Evolutionary conservation across 2,113 vertebrate species (phyloP).

Genomic region (Pipra filicauda): DNA sequence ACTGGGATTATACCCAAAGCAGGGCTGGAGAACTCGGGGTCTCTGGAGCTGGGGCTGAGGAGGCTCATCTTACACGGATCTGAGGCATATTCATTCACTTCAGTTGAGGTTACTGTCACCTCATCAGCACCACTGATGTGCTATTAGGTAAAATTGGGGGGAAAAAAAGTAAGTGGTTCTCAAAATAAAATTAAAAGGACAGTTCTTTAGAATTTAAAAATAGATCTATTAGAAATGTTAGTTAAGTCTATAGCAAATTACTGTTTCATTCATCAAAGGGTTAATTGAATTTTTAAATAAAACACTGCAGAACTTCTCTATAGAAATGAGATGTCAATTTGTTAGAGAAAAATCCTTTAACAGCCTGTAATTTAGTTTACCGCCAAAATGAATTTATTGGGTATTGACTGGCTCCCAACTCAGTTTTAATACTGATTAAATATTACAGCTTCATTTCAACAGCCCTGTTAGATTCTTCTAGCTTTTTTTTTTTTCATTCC

Average conservation of each 20-base stretch:
- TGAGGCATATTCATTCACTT: neutral
- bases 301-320: constrained; percentile 31
- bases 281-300: constrained; percentile 62
- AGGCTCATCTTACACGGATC: neutral
- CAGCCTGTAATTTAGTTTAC: constrained; percentile 52
- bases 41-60: neutral
- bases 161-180: neutral
- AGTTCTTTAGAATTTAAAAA: neutral
- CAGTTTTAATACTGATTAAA: constrained; percentile 47
- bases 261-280: constrained; percentile 29
- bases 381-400: constrained; percentile 62
- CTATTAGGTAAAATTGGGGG: neutral
- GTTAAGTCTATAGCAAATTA: neutral
- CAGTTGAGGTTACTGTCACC: neutral
- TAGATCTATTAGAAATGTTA: neutral
- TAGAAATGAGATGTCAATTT: constrained; percentile 28
- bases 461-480: neutral
- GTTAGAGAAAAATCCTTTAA: constrained; percentile 58
- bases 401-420: constrained; percentile 50
- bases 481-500: neutral
- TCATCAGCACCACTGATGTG: neutral
- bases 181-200: neutral
- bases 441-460: constrained; percentile 25
- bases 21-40: neutral
- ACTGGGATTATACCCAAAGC: fast-evolving